Base-by-base conservation (phyloP, 2,888 invertebrate species). In the Mantis religiosa region DNA sequence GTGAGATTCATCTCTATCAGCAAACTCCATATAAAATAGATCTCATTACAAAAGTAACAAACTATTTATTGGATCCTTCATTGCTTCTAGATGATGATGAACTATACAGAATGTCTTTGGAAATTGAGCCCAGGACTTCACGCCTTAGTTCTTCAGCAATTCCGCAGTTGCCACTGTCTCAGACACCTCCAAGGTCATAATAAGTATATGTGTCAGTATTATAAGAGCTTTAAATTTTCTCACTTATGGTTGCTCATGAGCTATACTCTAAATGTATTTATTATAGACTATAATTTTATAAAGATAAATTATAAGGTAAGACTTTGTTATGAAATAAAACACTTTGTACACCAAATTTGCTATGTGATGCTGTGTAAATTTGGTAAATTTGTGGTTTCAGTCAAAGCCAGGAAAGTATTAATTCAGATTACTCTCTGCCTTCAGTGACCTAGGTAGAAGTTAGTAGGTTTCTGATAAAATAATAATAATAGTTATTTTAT, bases 1-100 rank as follows among this genome's bases (percentile, higher is more conserved):
- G 98, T 88, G 98, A 98, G 93, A 98, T 98, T 91, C 95, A 97
- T 27, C 97, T 97, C 92, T 98, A 97, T 92, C 98, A 98, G 92
- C 97, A 98, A 93, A 98, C 97, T 2, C 96, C 97, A 0, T 98
- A 98, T 93, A 98, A 97, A 93, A 98, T 98, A 91, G 97, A 98
- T 91, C 95, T 97, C 91, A 97, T 97, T 91, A 94, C 96, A 28
- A 96, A 97, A 94, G 98, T 97, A 20, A 95, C 96, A 83, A 94
- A 94, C 91, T 98, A 98, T 92, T 94, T 98, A 14, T 93, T 98
- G 91, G 98, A 98, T 93, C 95, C 96, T 2, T 95, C 96, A 28
- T 94, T 98, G 87, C 94, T 97, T 88, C 94, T 97, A 91, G 95
- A 96, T 84, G 98, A 98, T 93, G 97, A 97, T 71, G 95, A 96